Evolutionary conservation across 2,888 invertebrate genomes (phyloP), one percentile per base, ranked within the genome.

Genomic region (Sceliomorpha sp.): DNA sequence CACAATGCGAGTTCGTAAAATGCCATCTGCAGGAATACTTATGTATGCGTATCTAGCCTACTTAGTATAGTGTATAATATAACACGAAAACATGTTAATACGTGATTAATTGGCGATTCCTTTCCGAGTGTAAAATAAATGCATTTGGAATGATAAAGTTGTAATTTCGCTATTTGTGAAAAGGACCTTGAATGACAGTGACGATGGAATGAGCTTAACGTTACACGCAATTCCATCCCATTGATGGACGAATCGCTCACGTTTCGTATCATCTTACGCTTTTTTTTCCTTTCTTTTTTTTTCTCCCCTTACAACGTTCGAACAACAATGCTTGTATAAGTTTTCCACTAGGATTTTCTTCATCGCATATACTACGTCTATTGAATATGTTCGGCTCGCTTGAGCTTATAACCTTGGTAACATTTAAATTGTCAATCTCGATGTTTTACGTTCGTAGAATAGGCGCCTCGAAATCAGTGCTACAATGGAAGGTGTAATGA

Each of bases 101-200:
- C 39, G 31, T 31, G 31, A 20, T 51, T 31, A 44, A 44, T 51
- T 55, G 60, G 58, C 51, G 32, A 64, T 15, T 32, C 29, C 9
- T 48, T 51, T 59, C 50, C 58, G 45, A 24, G 50, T 68, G 58
- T 60, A 12, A 60, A 39, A 50, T 72, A 76, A 76, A 76, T 74
- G 74, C 76, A 63, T 63, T 64, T 74, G 76, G 76, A 76, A 76
- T 76, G 76, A 39, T 74, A 60, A 58, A 63, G 69, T 71, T 51
- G 39, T 42, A 71, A 66, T 70, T 34, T 68, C 47, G 60, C 59
- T 70, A 53, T 53, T 70, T 10, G 15, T 51, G 47, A 68, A 55
- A 50, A 39, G 20, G 6, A 42, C 53, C 20, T 71, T 50, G 58
- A 66, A 47, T 58, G 55, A 68, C 59, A 51, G 56, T 27, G 50